Percentiles rank a stretch among this genome's conserved stretches.
Conservation (phyloP, 2,113 vertebrate species). For the Vulpes lagopus region DNA sequence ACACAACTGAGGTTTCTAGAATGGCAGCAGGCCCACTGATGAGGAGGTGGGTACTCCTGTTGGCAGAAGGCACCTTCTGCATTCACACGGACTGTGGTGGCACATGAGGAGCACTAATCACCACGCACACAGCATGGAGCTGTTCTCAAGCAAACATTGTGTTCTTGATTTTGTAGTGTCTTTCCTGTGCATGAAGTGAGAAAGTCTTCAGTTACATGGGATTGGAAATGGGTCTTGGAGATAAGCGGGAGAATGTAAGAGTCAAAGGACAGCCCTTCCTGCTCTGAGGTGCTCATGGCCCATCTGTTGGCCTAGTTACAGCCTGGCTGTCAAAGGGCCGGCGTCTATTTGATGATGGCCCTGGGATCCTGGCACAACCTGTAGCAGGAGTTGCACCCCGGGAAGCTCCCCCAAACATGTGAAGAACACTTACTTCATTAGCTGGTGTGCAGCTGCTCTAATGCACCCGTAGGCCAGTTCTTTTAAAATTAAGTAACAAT, state of each 20-base stretch:
- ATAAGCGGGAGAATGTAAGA: not conserved
- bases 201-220: not conserved
- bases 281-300: rapidly evolving
- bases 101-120: not conserved
- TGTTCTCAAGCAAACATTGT: not conserved
- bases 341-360: not conserved
- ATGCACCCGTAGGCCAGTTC: rapidly evolving
- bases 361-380: too few relatives aligned
- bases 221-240: not conserved
- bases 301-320: rapidly evolving
- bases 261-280: too few relatives aligned
- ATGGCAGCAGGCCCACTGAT: not conserved
- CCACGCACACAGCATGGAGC: too few relatives aligned
- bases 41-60: too few relatives aligned
- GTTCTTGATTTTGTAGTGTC: not conserved
- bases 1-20: not conserved
- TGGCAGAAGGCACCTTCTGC: not conserved
- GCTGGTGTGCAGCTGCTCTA: not conserved
- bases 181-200: not conserved
- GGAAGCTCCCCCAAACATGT: not conserved
- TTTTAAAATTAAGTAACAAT: not conserved
- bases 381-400: not conserved
- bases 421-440: not conserved
- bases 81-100: not conserved
- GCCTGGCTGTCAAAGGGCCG: rapidly evolving